Evolutionary conservation across 2,113 vertebrate genomes (phyloP), one percentile per base, ranked within the genome.

Genomic region (Podarcis cretensis): DNA sequence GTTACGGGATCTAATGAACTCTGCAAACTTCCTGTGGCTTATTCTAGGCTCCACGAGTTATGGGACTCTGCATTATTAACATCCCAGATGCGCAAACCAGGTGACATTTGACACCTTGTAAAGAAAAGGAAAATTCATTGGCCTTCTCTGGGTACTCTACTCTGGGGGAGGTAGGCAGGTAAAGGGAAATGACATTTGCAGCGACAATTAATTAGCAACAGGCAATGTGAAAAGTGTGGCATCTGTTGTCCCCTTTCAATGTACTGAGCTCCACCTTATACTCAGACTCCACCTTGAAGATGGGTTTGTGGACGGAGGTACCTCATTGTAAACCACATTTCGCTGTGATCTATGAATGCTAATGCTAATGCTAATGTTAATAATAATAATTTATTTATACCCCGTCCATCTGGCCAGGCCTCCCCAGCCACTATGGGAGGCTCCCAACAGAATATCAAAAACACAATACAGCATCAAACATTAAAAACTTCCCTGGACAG

Each of bases 31-130:
- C 93, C 93, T 83, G 87, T 90, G 90, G 85, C 90, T 94, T 89
- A 43, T 88, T 95, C 90, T 77, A 83, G 92, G 88, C 90, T 90
- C 89, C 89, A 87, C 83, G 92, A 93, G 89, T 91, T 92, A 89
- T 92, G 89, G 76, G 87, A 91, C 85, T 83, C 85, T 95, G 91
- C 92, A 94, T 94, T 94, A 95, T 94, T 96, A 92, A 93, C 94
- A 93, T 90, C 89, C 92, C 90, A 93, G 90, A 92, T 94, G 92
- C 87, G 91, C 91, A 93, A 86, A 91, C 68, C 87, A 85, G 74
- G 81, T 93, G 93, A 94, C 73, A 86, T 90, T 86, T 90, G 94
- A 94, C 84, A 94, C 89, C 88, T 92, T 75, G 75, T 68, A 91
- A 87, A 59, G 23, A 74, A 43, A 14, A 78, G 13, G n/a, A 85